Percentiles rank a stretch among this genome's conserved stretches.
phyloP scores from a whole-genome alignment of 30 jellyfish, hydroid and myxozoan genomes.

The Catostylus mosaicus region DNA sequence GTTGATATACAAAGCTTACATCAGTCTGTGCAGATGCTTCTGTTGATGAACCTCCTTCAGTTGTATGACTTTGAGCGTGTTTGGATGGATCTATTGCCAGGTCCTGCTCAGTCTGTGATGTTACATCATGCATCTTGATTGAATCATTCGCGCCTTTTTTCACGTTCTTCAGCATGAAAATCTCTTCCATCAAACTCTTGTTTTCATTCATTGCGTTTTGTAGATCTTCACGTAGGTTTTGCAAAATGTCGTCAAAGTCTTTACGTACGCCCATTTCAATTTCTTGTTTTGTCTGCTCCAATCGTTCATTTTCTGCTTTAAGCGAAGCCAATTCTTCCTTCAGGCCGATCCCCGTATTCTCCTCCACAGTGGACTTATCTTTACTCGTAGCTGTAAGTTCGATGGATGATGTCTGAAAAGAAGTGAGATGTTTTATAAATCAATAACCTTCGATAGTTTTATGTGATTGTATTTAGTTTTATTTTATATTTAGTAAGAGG shows the following conservation, averaged over 20 bases:
- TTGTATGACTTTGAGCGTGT: neutral
- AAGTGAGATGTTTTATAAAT: neutral
- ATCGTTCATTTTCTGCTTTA: slow-evolving; percentile 7
- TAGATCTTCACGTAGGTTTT: slow-evolving; percentile 82
- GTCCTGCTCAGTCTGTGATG: neutral
- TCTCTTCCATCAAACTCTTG: slow-evolving; percentile 66
- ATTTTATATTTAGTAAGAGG: too few relatives aligned
- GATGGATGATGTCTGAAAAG: neutral
- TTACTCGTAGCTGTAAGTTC: neutral
- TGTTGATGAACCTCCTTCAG: neutral
- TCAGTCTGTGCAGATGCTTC: slow-evolving; percentile 61
- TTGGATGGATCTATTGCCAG: neutral
- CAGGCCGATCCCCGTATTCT: neutral
- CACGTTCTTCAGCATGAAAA: slow-evolving; percentile 73
- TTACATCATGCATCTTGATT: neutral
- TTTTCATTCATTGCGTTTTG: slow-evolving; percentile 72
- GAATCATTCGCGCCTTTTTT: neutral
- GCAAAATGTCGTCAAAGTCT: slow-evolving; percentile 76
- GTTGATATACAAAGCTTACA: slow-evolving; percentile 11
- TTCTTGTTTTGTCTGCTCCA: neutral
- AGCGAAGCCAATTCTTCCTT: slow-evolving; percentile 28
- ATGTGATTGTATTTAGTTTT: too few relatives aligned
- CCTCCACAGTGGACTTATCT: neutral
- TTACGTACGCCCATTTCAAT: slow-evolving; percentile 31
- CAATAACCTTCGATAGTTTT: too few relatives aligned